Conservation (phyloP, 2,113 vertebrate genomes). For the Pitta sordida region DNA sequence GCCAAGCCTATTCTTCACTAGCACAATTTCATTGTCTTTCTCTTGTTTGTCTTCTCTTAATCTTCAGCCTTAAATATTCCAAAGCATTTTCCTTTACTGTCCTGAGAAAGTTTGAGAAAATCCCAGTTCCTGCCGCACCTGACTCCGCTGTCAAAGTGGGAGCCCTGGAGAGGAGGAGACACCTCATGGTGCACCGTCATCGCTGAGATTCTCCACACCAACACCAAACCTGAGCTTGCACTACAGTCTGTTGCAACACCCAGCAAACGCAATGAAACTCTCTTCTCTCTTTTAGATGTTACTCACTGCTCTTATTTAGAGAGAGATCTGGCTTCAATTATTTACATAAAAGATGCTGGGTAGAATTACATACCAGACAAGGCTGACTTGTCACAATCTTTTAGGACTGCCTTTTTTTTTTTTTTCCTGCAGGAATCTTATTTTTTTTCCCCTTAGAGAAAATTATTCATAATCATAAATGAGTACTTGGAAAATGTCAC, state of each 20-base stretch:
- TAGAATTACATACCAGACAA: not conserved
- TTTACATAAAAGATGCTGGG: constrained; percentile 11
- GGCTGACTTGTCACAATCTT: constrained; percentile 8
- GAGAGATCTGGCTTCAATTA: constrained; percentile 28
- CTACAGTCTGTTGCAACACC: not conserved
- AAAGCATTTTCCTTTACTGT: not conserved
- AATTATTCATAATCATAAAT: constrained; percentile 60
- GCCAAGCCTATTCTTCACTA: not conserved
- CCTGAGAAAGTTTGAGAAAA: not conserved
- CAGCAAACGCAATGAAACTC: not conserved
- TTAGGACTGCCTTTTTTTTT: not conserved
- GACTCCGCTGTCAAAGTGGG: not conserved
- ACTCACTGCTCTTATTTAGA: not conserved
- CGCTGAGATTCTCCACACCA: not conserved
- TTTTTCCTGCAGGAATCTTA: not conserved
- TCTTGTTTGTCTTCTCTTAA: not conserved
- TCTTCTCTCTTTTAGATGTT: not conserved
- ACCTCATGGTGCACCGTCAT: not conserved
- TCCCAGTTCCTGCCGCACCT: not conserved
- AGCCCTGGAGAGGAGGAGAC: not conserved
- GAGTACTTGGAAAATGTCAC: constrained; percentile 40
- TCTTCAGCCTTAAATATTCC: not conserved
- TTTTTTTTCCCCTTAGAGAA: constrained; percentile 19
- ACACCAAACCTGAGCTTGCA: not conserved
- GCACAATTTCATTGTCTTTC: not conserved